Evolutionary conservation across 2,888 invertebrate genomes (phyloP).

Genomic region (Lasioglossum figueresi): DNA sequence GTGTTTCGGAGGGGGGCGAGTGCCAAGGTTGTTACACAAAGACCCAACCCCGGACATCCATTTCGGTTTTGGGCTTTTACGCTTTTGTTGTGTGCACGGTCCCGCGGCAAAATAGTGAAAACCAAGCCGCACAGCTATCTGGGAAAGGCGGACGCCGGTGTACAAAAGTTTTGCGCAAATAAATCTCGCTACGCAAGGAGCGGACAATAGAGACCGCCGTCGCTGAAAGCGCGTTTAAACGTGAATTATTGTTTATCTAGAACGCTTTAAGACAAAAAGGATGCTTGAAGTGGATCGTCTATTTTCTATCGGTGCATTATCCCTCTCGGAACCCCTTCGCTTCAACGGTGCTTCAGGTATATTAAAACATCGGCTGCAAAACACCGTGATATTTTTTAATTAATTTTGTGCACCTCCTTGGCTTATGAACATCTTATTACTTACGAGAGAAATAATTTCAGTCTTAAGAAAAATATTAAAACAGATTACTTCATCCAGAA

Average conservation of each 20-base stretch:
- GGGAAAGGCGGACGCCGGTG: conserved; percentile 58
- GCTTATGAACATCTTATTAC: background rate
- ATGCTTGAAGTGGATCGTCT: conserved; percentile 71
- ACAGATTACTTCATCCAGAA: background rate
- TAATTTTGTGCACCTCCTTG: background rate
- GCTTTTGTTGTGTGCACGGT: conserved; percentile 65
- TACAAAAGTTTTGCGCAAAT: conserved; percentile 73
- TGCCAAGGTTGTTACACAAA: conserved; percentile 53
- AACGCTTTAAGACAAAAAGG: conserved; percentile 72
- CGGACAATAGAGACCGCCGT: conserved; percentile 67
- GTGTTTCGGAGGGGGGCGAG: conserved; percentile 25
- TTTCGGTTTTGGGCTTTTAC: conserved; percentile 53
- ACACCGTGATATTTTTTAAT: background rate
- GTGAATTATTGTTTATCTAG: conserved; percentile 73
- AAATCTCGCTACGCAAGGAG: conserved; percentile 71
- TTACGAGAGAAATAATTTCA: background rate
- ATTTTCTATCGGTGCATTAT: conserved; percentile 65
- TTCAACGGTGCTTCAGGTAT: background rate
- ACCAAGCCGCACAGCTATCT: conserved; percentile 64
- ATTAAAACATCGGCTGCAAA: background rate
- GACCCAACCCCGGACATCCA: conserved; percentile 57
- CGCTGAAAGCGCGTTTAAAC: conserved; percentile 73
- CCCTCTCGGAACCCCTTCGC: conserved; percentile 1
- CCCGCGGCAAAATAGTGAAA: conserved; percentile 64
- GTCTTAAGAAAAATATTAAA: background rate